Evolutionary conservation across 2,113 vertebrate species (phyloP).

Genomic region (Mastomys coucha): DNA sequence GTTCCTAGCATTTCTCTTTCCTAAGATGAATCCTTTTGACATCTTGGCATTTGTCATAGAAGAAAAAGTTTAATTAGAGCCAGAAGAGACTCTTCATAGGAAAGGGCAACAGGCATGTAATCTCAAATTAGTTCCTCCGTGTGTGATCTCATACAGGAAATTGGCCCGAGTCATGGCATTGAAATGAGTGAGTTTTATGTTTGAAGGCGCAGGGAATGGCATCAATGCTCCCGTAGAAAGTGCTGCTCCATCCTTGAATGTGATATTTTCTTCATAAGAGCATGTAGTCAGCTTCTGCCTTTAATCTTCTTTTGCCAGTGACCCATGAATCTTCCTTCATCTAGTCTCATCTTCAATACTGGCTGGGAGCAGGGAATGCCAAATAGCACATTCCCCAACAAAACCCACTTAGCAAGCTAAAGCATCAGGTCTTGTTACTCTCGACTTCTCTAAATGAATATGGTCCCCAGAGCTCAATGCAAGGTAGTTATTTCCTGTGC

Average conservation of each 20-base stretch:
- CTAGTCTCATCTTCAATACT: neutral
- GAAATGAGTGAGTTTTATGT: constrained; percentile 64
- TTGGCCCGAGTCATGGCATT: neutral
- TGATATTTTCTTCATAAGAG: constrained; percentile 25
- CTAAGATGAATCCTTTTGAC: constrained; percentile 63
- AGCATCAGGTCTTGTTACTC: neutral
- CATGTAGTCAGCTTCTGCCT: neutral
- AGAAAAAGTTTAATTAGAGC: constrained; percentile 71
- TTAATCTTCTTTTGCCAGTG: neutral
- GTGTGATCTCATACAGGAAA: constrained; percentile 70
- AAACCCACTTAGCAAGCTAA: neutral
- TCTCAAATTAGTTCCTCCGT: constrained; percentile 70
- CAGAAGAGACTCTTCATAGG: constrained; percentile 60
- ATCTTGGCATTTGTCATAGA: constrained; percentile 71
- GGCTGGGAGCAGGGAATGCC: neutral
- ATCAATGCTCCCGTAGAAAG: neutral
- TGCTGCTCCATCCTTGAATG: neutral
- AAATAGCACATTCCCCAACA: neutral
- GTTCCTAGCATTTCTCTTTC: neutral
- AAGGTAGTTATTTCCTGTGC: constrained; percentile 1
- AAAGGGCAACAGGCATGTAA: constrained; percentile 60
- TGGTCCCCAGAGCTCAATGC: neutral
- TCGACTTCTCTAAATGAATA: neutral
- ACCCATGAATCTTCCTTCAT: neutral
- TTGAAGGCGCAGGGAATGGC: constrained; percentile 55